phyloP scores from a whole-genome alignment of 2,113 vertebrate species.

The Cyprinus carpio region DNA sequence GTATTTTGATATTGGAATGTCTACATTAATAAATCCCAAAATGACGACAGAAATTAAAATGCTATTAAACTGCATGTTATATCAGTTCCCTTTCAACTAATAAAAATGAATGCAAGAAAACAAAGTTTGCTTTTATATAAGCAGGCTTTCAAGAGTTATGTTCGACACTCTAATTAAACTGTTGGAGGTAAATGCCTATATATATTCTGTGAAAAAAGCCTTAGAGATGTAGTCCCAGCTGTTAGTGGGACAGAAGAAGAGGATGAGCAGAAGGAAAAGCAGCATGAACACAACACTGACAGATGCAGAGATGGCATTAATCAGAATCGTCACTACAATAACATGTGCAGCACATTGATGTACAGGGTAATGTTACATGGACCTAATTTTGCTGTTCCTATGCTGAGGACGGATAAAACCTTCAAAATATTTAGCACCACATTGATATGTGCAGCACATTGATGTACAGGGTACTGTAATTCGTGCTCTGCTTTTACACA shows the following conservation, averaged over 20 bases:
- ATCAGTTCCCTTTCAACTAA: neutral
- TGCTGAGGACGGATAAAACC: too few species aligned
- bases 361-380: too few species aligned
- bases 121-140: neutral
- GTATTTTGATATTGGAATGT: neutral
- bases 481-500: too few species aligned
- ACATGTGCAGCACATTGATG: too few species aligned
- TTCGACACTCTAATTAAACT: neutral
- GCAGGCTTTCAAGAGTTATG: neutral
- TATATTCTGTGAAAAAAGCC: constrained; percentile 77
- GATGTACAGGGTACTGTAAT: too few species aligned
- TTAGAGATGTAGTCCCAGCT: constrained; percentile 84
- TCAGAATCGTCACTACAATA: too few species aligned
- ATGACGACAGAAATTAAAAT: neutral
- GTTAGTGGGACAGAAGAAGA: constrained; percentile 72
- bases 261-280: constrained; percentile 60
- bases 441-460: too few species aligned
- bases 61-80: neutral
- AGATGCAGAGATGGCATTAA: constrained; percentile 68
- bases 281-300: constrained; percentile 79
- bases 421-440: too few species aligned
- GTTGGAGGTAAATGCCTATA: neutral
- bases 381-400: too few species aligned
- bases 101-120: neutral
- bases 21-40: too few species aligned